phyloP scores from a whole-genome alignment of 64 coral and sea anemone species.

The Astreopora myriophthalma region DNA sequence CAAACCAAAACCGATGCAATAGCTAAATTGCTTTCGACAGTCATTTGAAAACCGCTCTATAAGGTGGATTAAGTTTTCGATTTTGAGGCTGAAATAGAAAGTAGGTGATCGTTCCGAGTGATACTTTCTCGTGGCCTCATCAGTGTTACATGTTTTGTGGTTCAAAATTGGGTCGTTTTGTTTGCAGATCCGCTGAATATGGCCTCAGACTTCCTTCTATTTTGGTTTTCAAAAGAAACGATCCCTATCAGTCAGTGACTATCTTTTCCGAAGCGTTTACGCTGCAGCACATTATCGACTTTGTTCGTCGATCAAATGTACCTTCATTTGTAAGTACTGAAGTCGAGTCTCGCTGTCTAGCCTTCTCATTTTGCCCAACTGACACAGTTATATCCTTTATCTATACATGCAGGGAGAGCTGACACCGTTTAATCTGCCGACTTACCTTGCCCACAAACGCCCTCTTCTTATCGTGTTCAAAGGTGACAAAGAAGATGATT shows the following conservation, averaged over 20 bases:
- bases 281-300: neutral
- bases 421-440: conserved; percentile 63
- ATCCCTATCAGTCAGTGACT: neutral
- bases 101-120: no score
- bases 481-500: neutral
- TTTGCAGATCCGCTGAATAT: conserved; percentile 29
- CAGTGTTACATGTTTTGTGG: neutral
- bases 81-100: no score
- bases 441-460: conserved; percentile 24
- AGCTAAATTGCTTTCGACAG: no score
- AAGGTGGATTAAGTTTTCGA: no score
- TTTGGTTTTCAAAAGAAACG: conserved; percentile 47
- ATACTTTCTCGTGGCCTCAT: neutral
- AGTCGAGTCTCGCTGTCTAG: neutral
- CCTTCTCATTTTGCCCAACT: neutral
- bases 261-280: conserved; percentile 35
- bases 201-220: conserved; percentile 19
- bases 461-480: conserved; percentile 64
- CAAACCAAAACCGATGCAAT: no score
- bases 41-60: no score
- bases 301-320: conserved; percentile 1
- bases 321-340: conserved; percentile 52
- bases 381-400: neutral
- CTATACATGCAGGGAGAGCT: conserved; percentile 44
- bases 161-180: neutral